phyloP scores from a whole-genome alignment of 2,113 vertebrate species.

The Pollimyrus isidori region DNA sequence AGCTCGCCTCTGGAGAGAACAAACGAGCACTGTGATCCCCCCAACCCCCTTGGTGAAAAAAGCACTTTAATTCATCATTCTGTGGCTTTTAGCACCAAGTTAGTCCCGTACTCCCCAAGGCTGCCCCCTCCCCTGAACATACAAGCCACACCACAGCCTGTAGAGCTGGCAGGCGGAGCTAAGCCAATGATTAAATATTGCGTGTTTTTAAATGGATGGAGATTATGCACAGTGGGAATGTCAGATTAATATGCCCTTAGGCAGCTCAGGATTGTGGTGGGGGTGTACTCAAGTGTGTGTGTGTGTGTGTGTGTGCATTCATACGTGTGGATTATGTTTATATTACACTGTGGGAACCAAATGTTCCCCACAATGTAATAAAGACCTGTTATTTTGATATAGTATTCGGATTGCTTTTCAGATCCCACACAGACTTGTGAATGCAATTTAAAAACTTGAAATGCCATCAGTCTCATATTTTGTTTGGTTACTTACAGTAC shows the following conservation, averaged over 20 bases:
- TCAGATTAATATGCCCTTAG: constrained; percentile 38
- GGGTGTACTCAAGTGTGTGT: neutral
- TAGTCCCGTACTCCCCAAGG: constrained; percentile 49
- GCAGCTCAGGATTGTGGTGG: neutral
- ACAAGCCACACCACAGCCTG: constrained; percentile 46
- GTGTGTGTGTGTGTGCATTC: neutral
- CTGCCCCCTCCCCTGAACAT: constrained; percentile 49
- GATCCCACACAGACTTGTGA: too few species aligned
- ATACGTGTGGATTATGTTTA: too few species aligned
- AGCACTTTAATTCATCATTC: constrained; percentile 38
- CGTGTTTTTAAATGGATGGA: constrained; percentile 35
- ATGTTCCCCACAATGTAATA: too few species aligned
- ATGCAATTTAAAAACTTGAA: too few species aligned
- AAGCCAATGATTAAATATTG: constrained; percentile 60
- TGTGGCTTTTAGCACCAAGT: constrained; percentile 52
- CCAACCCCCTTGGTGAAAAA: neutral
- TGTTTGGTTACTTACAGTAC: too few species aligned
- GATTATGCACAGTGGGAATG: constrained; percentile 44
- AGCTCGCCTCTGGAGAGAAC: neutral
- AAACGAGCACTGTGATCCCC: neutral
- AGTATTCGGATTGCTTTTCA: too few species aligned
- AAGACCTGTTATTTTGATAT: too few species aligned
- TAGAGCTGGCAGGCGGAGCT: constrained; percentile 41
- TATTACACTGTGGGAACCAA: too few species aligned
- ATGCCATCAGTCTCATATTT: too few species aligned